Evolutionary conservation across 2,888 invertebrate species (phyloP).

Genomic region (Cabera pusaria): DNA sequence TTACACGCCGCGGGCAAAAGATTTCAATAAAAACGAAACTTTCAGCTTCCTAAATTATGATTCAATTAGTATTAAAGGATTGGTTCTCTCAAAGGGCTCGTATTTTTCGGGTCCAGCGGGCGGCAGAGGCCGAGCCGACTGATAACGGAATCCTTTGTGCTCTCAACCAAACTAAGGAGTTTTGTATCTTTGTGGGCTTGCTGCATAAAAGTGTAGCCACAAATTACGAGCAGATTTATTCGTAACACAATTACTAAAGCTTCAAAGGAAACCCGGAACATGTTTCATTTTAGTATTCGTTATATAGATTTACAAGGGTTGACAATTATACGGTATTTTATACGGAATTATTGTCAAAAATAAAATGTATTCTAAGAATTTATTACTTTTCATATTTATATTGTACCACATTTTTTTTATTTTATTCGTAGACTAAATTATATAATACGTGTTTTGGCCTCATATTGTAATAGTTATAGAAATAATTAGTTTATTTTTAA

Average conservation of each 20-base stretch:
- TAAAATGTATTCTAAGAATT: too few species aligned
- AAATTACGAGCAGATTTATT: constrained; percentile 60
- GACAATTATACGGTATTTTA: too few species aligned
- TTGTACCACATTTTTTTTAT: too few species aligned
- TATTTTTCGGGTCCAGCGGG: constrained; percentile 75
- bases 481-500: too few species aligned
- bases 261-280: constrained; percentile 33
- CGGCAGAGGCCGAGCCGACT: constrained; percentile 38
- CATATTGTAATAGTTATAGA: too few species aligned
- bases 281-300: too few species aligned
- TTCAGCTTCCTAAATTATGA: constrained; percentile 78
- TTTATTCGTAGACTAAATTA: too few species aligned
- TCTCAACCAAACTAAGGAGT: constrained; percentile 73
- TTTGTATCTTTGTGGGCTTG: constrained; percentile 67
- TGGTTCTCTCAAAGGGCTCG: constrained; percentile 72
- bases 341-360: too few species aligned
- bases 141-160: constrained; percentile 74
- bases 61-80: constrained; percentile 83
- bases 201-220: constrained; percentile 59
- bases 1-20: constrained; percentile 66
- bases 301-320: too few species aligned
- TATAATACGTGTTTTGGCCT: too few species aligned
- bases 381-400: too few species aligned
- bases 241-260: constrained; percentile 33
- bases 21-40: constrained; percentile 82